Base-by-base conservation (phyloP, 1,140 invertebrate species). In the Eupristina koningsbergeri region DNA sequence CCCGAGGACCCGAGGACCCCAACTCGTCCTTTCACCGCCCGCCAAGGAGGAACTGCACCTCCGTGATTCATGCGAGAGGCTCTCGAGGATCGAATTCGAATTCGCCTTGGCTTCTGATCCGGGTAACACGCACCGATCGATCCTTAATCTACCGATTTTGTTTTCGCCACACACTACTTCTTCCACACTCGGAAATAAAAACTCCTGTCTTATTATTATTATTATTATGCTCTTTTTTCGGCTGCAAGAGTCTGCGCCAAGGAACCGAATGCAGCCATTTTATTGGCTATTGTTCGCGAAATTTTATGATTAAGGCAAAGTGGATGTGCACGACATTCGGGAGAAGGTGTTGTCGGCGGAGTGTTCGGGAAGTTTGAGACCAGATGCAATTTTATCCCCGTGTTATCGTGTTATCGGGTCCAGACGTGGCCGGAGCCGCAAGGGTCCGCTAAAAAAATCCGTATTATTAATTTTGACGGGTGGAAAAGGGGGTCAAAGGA, bases 1-100 rank as follows among this genome's bases (percentile, higher is more conserved):
- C 11, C 41, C 0, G 11, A 58, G 67, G 67, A 71, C 19, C 29
- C 29, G 11, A 58, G 47, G 67, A 58, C 22, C 41, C 17, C 58
- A 13, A 5, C 17, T 73, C 67, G 36, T 71, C 67, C 47, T 80
- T 80, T 69, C 79, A 77, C 47, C 50, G 31, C 47, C 50, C 22
- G 1, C 61, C 41, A 45, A 6, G 29, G 7, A 34, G 63, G 41
- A 39, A 15, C 22, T 71, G 17, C 45, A 3, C 34, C 73, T 64
- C 17, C 53, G 53, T 84, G 83, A 84, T 64, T 84, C 75, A 84
- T 80, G 69, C 69, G 63, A 76, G 75, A 83, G 73, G 58, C 73
- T 84, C 77, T 78, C 63, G 34, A 41, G 63, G 74, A 58, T 74
- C 79, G 41, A 11, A n/a, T n/a, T n/a, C n/a, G 67, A 84, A 84